A percentile compares a stretch with the other conserved stretches of the same genome.
phyloP scores from a whole-genome alignment of 2,888 invertebrate species.

The Epistrophe grossulariae region DNA sequence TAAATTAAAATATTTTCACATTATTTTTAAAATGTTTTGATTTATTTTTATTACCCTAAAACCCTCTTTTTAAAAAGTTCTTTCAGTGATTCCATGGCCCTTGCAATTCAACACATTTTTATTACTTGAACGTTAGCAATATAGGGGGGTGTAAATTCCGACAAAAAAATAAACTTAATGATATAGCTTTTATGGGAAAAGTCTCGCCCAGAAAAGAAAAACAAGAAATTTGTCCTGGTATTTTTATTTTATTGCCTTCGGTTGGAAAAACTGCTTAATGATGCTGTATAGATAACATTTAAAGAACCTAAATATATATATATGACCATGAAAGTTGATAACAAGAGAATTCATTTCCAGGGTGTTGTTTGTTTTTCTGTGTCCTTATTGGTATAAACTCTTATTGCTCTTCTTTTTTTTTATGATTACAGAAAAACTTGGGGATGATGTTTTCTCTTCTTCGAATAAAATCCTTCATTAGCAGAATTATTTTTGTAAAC shows the following conservation, averaged over 20 bases:
- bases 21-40: neutral
- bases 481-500: neutral
- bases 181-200: conserved; percentile 5
- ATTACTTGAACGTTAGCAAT: neutral
- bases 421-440: neutral
- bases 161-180: neutral
- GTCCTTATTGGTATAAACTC: neutral
- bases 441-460: neutral
- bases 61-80: neutral
- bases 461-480: neutral
- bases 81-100: neutral
- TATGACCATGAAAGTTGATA: conserved; percentile 21
- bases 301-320: conserved; percentile 6
- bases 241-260: conserved; percentile 8
- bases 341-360: conserved; percentile 15
- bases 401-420: neutral
- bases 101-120: neutral
- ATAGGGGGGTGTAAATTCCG: neutral
- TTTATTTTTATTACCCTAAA: neutral
- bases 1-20: neutral
- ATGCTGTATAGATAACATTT: conserved; percentile 24
- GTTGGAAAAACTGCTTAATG: conserved; percentile 30
- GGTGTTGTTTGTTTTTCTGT: neutral
- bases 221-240: conserved; percentile 1
- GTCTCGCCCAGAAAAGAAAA: neutral